Conservation (phyloP, 2,888 invertebrate species). For the Apantesis nais region DNA sequence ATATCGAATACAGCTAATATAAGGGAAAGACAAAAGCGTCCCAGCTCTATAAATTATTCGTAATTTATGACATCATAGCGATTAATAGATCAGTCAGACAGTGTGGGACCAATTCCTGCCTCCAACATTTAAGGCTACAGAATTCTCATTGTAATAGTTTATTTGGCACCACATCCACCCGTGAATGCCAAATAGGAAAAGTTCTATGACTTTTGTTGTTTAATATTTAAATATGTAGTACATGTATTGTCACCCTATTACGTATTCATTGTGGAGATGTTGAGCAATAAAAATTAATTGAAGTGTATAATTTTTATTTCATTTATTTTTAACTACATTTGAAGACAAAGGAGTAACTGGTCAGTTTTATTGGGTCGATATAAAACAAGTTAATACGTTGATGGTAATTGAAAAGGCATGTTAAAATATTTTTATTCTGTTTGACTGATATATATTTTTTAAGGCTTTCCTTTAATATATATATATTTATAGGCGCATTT, state of each 20-base stretch:
- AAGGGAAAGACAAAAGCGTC: slow-evolving; percentile 25
- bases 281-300: slow-evolving; percentile 56
- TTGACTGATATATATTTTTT: background rate
- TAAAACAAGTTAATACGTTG: slow-evolving; percentile 6
- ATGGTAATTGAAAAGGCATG: slow-evolving; percentile 3
- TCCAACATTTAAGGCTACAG: slow-evolving; percentile 60
- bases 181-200: slow-evolving; percentile 80
- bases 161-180: slow-evolving; percentile 75
- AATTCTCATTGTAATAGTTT: slow-evolving; percentile 80
- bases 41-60: slow-evolving; percentile 45
- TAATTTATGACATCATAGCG: slow-evolving; percentile 67
- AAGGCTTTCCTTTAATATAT: background rate
- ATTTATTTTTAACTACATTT: slow-evolving; percentile 26
- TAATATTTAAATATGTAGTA: slow-evolving; percentile 57
- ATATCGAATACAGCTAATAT: slow-evolving; percentile 13
- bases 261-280: slow-evolving; percentile 50
- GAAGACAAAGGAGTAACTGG: slow-evolving; percentile 14
- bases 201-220: slow-evolving; percentile 72
- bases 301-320: slow-evolving; percentile 36
- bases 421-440: background rate
- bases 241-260: slow-evolving; percentile 47
- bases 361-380: slow-evolving; percentile 1
- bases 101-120: slow-evolving; percentile 73
- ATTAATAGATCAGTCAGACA: slow-evolving; percentile 73
- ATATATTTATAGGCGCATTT: background rate